Evolutionary conservation across 2,888 invertebrate species (phyloP), one percentile per base, ranked within the genome.

Genomic region (Limnephilus marmoratus): DNA sequence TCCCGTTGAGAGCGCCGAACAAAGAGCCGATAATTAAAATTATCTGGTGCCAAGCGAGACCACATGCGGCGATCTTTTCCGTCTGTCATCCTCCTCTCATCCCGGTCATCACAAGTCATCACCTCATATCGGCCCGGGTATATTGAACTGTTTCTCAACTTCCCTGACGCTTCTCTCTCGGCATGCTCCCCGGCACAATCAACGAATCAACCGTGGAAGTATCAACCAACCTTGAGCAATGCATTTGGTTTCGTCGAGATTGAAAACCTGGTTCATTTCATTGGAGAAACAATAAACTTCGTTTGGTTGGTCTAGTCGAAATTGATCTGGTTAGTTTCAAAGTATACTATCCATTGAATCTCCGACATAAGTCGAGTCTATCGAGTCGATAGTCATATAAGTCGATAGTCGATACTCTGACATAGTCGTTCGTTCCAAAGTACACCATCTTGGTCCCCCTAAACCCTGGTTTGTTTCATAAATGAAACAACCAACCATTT

Each of bases 1-100:
- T 90, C 86, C 85, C 90, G 92, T 88, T 49, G 91, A 85, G 87
- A 82, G 91, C 81, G 90, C 86, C 92, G 91, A 91, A 93, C 92
- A 92, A 93, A 92, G 93, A 91, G 90, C 45, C 86, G 91, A 87
- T 93, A 93, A 93, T 93, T 93, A 93, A 93, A 93, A 93, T 92
- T 92, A 92, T 89, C 93, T 90, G 90, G 80, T 91, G 89, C 89
- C 92, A 87, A 85, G 93, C 80, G 90, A 90, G 91, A 90, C 93
- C 93, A 92, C 93, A 93, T 93, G 92, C 85, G 85, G 93, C 24
- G 93, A 90, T 81, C 80, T 86, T 91, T 93, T 93, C 90, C 82
- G 92, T 91, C 90, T 86, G 92, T 93, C 93, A 93, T 93, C 92
- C 81, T 92, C 92, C 41, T 86, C 81, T 89, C 90, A 86, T 91